Base-by-base conservation (phyloP, 2,113 vertebrate species). In the Meleagris gallopavo region DNA sequence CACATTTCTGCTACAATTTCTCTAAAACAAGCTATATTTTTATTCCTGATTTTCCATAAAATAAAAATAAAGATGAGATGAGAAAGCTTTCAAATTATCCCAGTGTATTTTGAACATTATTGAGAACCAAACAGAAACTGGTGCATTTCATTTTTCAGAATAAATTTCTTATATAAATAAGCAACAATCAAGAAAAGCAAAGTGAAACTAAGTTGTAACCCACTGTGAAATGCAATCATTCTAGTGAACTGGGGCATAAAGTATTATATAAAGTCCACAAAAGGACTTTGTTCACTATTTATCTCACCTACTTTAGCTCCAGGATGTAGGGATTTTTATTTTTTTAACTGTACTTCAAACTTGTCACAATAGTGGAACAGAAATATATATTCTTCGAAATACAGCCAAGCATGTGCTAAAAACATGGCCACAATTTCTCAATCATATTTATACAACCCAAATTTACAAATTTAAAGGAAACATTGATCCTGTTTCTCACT, bases 251-350 rank as follows among this genome's bases (percentile, higher is more conserved):
- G 93, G 43, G 86, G 55, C 11, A 90, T 50, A 62, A 93, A 83
- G 12, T 21, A 54, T 30, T 54, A 54, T 17, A 30, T 30, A 30
- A 54, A 54, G 52, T 54, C 12, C 25, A 54, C 52, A 54, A 54
- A 54, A 65, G 52, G 52, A 84, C 66, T 96, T 88, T 80, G 45
- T 13, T 92, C 89, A 91, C 67, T 96, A 29, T 96, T 97, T 94
- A 65, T 74, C 76, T 57, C 95, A 75, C 55, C 75, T 96, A 92
- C 65, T 91, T 94, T 90, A 93, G 75, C 57, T 97, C 83, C 94
- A 97, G 95, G 84, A 96, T 96, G 79, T 93, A 78, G 54, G 48
- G 58, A 29, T 38, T 71, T 65, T 89, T 85, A n/a, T 77, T 95
- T 83, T 90, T 93, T 61, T 77, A 85, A 77, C 30, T 27, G 36